phyloP scores from a whole-genome alignment of 2,888 invertebrate species.

The Meandrusa payeni region DNA sequence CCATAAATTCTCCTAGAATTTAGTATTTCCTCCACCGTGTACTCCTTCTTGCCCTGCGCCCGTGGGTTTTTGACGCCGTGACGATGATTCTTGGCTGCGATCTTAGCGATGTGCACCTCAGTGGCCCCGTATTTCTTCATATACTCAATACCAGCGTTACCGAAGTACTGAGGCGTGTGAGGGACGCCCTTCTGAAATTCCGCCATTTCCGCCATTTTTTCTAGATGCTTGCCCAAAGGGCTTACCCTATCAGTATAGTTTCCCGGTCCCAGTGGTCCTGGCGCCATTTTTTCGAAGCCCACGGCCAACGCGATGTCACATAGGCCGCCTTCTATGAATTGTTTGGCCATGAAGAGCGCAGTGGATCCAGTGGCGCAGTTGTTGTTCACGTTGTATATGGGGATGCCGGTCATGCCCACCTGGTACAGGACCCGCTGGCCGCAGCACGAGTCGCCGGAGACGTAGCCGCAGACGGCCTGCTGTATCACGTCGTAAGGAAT shows the following conservation, averaged over 20 bases:
- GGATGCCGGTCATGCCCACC: constrained; percentile 97
- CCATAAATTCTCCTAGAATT: constrained; percentile 94
- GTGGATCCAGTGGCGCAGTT: constrained; percentile 98
- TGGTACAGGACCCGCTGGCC: constrained; percentile 97
- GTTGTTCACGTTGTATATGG: constrained; percentile 98
- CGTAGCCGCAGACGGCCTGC: constrained; percentile 95
- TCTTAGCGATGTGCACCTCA: constrained; percentile 97
- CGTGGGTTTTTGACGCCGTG: constrained; percentile 98
- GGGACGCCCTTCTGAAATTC: constrained; percentile 92
- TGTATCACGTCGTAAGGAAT: constrained; percentile 88
- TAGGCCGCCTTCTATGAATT: constrained; percentile 93
- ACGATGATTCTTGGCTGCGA: constrained; percentile 98
- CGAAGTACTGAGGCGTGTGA: constrained; percentile 96
- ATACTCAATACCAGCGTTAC: constrained; percentile 97
- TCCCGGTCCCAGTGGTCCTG: constrained; percentile 89
- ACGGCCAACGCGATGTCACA: constrained; percentile 95
- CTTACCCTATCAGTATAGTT: constrained; percentile 91
- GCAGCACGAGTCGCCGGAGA: constrained; percentile 96
- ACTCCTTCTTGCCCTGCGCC: constrained; percentile 96
- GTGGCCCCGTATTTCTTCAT: constrained; percentile 97
- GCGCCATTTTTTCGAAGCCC: constrained; percentile 99
- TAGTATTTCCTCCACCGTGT: constrained; percentile 93
- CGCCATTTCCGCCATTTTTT: constrained; percentile 89
- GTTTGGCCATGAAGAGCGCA: constrained; percentile 94
- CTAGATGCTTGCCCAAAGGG: constrained; percentile 93